phyloP scores from a whole-genome alignment of 2,113 vertebrate species.

The Taxidea taxus region DNA sequence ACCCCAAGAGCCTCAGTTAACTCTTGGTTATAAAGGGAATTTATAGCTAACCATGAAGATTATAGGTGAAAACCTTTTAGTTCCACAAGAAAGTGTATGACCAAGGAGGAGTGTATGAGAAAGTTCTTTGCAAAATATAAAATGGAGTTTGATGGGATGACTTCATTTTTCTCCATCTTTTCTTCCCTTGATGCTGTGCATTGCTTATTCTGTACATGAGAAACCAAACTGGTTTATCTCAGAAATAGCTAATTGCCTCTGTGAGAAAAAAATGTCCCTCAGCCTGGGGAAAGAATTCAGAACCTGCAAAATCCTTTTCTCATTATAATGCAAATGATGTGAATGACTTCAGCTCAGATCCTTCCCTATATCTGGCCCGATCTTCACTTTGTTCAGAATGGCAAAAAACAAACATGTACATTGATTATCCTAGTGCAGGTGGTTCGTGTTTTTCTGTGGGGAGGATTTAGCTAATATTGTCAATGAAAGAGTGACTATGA shows the following conservation, averaged over 20 bases:
- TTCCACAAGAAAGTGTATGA: not conserved
- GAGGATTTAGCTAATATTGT: not conserved
- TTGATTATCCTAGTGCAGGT: not conserved
- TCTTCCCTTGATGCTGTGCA: not conserved
- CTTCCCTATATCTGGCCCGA: not conserved
- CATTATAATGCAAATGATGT: not conserved
- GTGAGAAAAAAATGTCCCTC: not conserved
- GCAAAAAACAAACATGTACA: not conserved
- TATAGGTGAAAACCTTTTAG: not conserved
- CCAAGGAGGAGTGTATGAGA: not conserved
- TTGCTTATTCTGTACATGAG: not conserved
- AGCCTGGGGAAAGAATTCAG: not conserved
- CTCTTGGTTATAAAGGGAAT: not conserved
- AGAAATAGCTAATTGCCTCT: not conserved
- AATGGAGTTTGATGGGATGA: not conserved
- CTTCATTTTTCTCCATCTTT: not conserved
- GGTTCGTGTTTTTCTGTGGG: not conserved
- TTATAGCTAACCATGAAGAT: not conserved
- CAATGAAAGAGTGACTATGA: not conserved
- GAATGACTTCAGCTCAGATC: not conserved
- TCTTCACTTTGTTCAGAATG: not conserved
- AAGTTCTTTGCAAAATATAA: not conserved
- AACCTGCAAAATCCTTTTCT: not conserved
- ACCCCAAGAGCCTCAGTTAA: not conserved
- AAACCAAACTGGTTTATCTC: not conserved